Base-by-base conservation (phyloP, 1,140 invertebrate genomes). In the Trypoxylus dichotomus region DNA sequence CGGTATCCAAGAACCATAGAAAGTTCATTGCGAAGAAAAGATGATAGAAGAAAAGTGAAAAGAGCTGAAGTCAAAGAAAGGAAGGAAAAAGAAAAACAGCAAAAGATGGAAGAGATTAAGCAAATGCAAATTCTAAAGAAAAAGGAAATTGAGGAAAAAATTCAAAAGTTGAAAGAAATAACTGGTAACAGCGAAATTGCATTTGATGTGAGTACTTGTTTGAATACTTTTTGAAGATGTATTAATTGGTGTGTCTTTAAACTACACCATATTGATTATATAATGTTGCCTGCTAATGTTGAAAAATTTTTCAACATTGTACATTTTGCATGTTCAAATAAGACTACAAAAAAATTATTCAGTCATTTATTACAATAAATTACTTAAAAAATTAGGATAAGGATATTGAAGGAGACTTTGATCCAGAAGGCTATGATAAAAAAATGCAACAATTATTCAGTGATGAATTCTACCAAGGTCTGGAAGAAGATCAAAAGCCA, bases 61-160 rank as follows among this genome's bases (percentile, higher is more conserved):
- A 89, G 96, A 73, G 90, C 91, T 24, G 93, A 95, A 85, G 76
- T 91, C 0, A 94, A 93, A 83, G 87, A 93, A 83, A 89, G 94
- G 77, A 98, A 97, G 82, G 88, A 92, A 80, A 88, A 93, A 82
- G 95, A 97, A 85, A 97, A 97, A 84, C 83, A 92, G 76, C 89
- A 91, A 77, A 96, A 95, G 84, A 90, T 92, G 87, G 93, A 97
- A 83, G 97, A 98, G 85, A 87, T 99, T 13, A 94, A 95, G 71
- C 89, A 94, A 80, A 85, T 98, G 1, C 96, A 97, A 86, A 93
- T 94, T 8, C 84, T 97, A 68, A 98, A 98, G 85, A 88, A 93
- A 68, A 94, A 95, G 86, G 97, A 99, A 87, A 97, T 98, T 78
- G 89, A 95, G 83, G 92, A 96, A 78, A 97, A 97, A 86, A 92